Conservation (phyloP, 2,113 vertebrate species). For the Rhynchomys soricoides region DNA sequence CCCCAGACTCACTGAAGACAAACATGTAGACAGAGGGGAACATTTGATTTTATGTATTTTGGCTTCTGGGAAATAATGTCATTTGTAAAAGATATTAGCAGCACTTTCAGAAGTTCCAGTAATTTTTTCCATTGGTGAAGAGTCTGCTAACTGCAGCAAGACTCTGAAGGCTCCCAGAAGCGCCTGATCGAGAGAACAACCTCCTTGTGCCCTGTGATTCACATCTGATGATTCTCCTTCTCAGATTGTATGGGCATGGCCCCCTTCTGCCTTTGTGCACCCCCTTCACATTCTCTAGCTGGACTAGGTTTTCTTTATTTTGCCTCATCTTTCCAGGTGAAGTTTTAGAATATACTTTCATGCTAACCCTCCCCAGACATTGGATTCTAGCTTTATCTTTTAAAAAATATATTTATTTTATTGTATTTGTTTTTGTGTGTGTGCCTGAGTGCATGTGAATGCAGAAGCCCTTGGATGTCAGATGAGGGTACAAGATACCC, state of each 20-base stretch:
- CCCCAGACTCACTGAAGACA: not conserved
- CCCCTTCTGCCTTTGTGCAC: not conserved
- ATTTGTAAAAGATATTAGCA: slow-evolving; percentile 59
- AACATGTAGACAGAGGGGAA: not conserved
- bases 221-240: not conserved
- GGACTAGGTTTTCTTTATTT: not conserved
- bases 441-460: not conserved
- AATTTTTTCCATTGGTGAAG: slow-evolving; percentile 57
- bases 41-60: slow-evolving; percentile 38
- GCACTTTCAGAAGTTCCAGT: slow-evolving; percentile 69
- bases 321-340: not conserved
- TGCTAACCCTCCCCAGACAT: not conserved
- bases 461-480: not conserved
- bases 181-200: slow-evolving; percentile 13
- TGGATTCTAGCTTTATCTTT: not conserved
- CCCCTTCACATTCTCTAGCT: not conserved
- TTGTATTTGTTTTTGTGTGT: not conserved
- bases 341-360: slow-evolving; percentile 9
- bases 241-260: not conserved
- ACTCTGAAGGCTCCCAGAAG: slow-evolving; percentile 64
- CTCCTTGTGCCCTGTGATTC: slow-evolving; percentile 39
- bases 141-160: slow-evolving; percentile 44
- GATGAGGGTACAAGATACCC: not conserved
- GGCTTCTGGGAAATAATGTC: slow-evolving; percentile 68
- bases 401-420: not conserved